These are phyloP conservation scores for Drosophila pallidifrons DNA, from an alignment of 1,140 invertebrate species.

Conservation along the genomic window DNA sequence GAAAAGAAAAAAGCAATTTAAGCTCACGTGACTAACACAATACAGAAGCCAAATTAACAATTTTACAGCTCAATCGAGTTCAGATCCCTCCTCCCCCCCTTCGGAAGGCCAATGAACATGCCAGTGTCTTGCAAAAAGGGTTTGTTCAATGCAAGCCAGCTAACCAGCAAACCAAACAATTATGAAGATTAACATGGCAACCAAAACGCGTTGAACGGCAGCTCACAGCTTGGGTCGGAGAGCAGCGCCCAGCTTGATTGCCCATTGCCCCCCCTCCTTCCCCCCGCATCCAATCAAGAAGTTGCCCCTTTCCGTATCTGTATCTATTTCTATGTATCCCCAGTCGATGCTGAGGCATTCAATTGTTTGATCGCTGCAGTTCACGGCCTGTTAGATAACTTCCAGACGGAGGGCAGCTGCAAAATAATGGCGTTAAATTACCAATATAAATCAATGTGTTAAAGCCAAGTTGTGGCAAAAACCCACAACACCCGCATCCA, in stretches of 20 bases:
- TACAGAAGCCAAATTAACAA: constrained; percentile 79
- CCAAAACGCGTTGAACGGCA: constrained; percentile 35
- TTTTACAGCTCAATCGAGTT: constrained; percentile 68
- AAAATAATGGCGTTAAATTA: constrained; percentile 79
- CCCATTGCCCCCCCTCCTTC: no score
- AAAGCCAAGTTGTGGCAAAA: constrained; percentile 44
- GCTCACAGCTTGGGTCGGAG: constrained; percentile 20
- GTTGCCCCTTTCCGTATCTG: neutral
- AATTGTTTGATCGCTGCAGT: constrained; percentile 76
- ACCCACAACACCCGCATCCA: constrained; percentile 52
- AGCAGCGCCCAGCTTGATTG: constrained; percentile 41
- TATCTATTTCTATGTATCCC: neutral
- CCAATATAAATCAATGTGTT: constrained; percentile 81
- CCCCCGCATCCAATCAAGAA: neutral
- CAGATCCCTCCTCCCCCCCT: constrained; percentile 18
- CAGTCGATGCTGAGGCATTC: constrained; percentile 30
- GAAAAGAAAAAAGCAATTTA: constrained; percentile 60
- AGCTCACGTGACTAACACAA: constrained; percentile 76
- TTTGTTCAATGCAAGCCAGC: constrained; percentile 22
- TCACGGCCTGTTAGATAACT: constrained; percentile 74
- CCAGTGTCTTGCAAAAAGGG: constrained; percentile 14
- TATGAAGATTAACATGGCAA: constrained; percentile 74
- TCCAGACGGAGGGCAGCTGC: constrained; percentile 59
- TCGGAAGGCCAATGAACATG: constrained; percentile 14
- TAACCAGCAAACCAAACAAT: constrained; percentile 62